Conservation (phyloP, 2,113 vertebrate species). For the Peromyscus californicus region DNA sequence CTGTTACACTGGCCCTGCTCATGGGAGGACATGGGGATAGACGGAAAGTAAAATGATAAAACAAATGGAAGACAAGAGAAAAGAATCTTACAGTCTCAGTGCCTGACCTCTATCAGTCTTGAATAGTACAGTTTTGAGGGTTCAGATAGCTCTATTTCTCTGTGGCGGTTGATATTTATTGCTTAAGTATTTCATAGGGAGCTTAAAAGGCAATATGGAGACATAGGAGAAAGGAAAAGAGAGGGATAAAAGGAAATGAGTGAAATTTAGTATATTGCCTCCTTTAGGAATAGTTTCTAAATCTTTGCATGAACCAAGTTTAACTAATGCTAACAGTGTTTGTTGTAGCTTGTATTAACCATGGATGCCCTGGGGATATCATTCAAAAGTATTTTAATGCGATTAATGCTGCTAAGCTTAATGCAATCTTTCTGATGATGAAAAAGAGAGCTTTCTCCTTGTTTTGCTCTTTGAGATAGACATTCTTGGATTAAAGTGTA, state of each 20-base stretch:
- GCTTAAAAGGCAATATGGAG: constrained; percentile 24
- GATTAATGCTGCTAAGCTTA: constrained; percentile 62
- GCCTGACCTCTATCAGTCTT: not conserved
- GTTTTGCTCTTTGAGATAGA: constrained; percentile 24
- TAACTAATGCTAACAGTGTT: not conserved
- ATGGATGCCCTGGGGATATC: not conserved
- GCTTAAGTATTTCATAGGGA: constrained; percentile 13
- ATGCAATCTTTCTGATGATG: constrained; percentile 39
- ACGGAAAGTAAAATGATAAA: not conserved
- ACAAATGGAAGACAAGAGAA: not conserved
- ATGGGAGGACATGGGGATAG: not conserved
- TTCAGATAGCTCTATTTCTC: not conserved
- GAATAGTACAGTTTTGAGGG: not conserved
- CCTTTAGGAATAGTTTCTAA: constrained; percentile 15
- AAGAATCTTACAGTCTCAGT: not conserved
- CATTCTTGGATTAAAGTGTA: constrained; percentile 57
- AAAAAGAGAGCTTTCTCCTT: constrained; percentile 60
- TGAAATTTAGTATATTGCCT: not conserved
- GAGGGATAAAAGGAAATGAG: constrained; percentile 8
- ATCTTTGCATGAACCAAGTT: not conserved
- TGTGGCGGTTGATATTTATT: not conserved
- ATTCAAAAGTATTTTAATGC: constrained; percentile 64
- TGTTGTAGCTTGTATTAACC: constrained; percentile 34
- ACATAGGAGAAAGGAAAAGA: not conserved
- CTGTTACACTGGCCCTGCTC: not conserved